phyloP scores from a whole-genome alignment of 2,797 vertebrate genomes.

The Lepidocolaptes lacrymiger region DNA sequence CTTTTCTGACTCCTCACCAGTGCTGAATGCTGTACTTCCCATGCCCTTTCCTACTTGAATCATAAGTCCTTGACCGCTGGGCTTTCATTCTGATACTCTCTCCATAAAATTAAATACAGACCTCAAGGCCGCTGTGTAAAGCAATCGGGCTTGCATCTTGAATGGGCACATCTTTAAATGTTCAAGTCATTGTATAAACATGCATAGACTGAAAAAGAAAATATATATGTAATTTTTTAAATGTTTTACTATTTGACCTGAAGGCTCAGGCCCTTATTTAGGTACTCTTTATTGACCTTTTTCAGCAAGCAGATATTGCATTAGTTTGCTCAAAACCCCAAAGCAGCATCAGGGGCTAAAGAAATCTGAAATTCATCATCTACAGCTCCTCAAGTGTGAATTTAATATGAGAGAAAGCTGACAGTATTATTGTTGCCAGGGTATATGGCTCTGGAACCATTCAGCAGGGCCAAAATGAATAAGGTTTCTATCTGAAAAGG shows the following conservation, averaged over 20 bases:
- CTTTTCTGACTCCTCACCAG: background rate
- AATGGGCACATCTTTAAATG: background rate
- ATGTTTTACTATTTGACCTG: background rate
- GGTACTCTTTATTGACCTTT: background rate
- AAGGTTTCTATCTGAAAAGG: constrained; percentile 34
- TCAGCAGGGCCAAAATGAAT: constrained; percentile 44
- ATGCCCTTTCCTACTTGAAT: background rate
- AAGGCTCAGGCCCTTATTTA: background rate
- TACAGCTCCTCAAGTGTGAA: constrained; percentile 4
- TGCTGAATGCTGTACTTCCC: background rate
- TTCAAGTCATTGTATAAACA: background rate
- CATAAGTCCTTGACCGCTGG: background rate
- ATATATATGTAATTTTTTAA: background rate
- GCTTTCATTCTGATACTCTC: background rate
- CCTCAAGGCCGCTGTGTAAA: background rate
- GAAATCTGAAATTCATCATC: background rate
- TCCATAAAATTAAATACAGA: background rate
- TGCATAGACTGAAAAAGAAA: background rate
- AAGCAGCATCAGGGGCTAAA: background rate
- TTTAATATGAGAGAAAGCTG: background rate
- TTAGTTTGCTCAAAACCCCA: background rate
- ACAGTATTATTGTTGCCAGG: constrained; percentile 18
- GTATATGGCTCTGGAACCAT: background rate
- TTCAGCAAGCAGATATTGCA: background rate
- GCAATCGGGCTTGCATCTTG: background rate